Evolutionary conservation across 1,140 invertebrate genomes (phyloP), one percentile per base, ranked within the genome.

Genomic region (Tetranychus urticae): DNA sequence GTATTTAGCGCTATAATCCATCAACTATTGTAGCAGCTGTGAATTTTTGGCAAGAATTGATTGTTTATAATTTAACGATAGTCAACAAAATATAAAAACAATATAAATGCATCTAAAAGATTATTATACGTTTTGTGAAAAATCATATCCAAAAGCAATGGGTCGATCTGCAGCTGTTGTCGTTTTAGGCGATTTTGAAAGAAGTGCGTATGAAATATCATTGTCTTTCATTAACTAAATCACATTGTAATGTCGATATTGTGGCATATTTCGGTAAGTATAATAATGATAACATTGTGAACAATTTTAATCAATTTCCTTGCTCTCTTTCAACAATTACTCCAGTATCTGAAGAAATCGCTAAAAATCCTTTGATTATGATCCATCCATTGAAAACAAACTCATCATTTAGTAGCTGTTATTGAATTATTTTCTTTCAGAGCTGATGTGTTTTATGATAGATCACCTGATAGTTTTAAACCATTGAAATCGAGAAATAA

Each of bases 181-280:
- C 42, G 89, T 97, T 5, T 73, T 97, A 45, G 92, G 91, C 5
- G 93, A 98, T 73, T 80, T 97, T 52, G 92, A 92, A 0, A 79
- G 88, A 66, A 94, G 89, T 76, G 50, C 79, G 94, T 66, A 97
- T 97, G 87, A 85, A 90, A 70, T 94, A 96, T 73, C 94, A 98
- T 77, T 83, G 88, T 0, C 70, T 85, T 62, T 97, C 92, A 13
- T 79, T 98, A 60, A 80, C 85, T 1, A 78, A 81, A 68, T 80
- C 83, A 70, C 85, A 84, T 33, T 85, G 80, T 68, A 74, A 77
- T 67, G 91, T 97, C 2, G 83, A 91, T 69, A 71, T 97, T n/a
- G 77, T 98, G 64, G 88, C 89, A 56, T 97, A 63, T 39, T 23
- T 42, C 10, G 88, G 88, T 73, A 62, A 58, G 47, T 37, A 45